Evolutionary conservation across 2,888 invertebrate species (phyloP), one percentile per base, ranked within the genome.

Genomic region (Syritta pipiens): DNA sequence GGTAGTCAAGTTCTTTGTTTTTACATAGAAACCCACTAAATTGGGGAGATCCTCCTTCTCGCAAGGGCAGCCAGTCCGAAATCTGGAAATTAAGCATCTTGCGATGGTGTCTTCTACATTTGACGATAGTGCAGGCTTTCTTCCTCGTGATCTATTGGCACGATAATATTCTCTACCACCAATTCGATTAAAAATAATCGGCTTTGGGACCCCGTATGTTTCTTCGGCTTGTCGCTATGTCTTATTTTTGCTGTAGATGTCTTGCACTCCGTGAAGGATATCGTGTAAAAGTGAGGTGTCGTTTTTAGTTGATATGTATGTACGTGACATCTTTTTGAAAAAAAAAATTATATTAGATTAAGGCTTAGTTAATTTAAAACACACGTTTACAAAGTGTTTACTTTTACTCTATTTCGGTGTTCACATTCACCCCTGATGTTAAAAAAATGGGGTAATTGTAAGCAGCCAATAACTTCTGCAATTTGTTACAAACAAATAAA

Each of bases 21-120:
- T 19, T n/a, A 30, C 32, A 10, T 53, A 53, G 53, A 40, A 32
- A 14, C 35, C 55, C 10, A 40, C 24, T 35, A 37, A 53, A n/a
- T 24, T 40, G 6, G 40, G 12, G 1, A 55, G 24, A 53, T 53
- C 53, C 12, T 53, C 24, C 20, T 35, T 57, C 40, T 57, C 42
- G 10, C 53, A 53, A 53, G 12, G 37, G 14, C 19, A 53, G 22
- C 35, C 53, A 53, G 57, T 30, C 26, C 30, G 44, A 57, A 28
- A 57, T 57, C 44, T 57, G 17, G 57, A 35, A 24, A 55, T 40
- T 22, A 55, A 9, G 51, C 12, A 32, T 12, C n/a, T 51, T 35
- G 51, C 19, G 22, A 51, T 35, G 22, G 20, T 22, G 35, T 49
- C 28, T 49, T 49, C 17, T 19, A 49, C 49, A 19, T 49, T 30